Conservation (phyloP, 2,888 invertebrate genomes). For the Coecobrya sp. region DNA sequence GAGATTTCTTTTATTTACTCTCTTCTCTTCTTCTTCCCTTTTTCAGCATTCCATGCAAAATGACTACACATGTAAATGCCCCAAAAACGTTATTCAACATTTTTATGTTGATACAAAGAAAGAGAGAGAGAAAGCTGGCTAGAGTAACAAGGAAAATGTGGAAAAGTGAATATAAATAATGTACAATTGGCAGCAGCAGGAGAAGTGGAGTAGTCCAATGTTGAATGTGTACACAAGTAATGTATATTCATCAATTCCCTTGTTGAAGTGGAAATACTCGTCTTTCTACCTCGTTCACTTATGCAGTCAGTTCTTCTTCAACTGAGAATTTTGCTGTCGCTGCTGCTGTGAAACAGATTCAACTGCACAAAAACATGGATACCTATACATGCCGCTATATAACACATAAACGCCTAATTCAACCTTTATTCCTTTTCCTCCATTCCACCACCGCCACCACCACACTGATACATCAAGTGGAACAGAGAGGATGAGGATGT, state of each 20-base stretch:
- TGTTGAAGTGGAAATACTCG: slow-evolving; percentile 40
- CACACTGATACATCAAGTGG: slow-evolving; percentile 50
- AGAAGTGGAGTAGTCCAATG: slow-evolving; percentile 48
- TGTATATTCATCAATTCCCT: slow-evolving; percentile 77
- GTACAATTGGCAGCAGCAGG: slow-evolving; percentile 57
- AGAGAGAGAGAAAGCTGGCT: background rate
- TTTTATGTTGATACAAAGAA: slow-evolving; percentile 6
- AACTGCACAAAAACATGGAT: slow-evolving; percentile 44
- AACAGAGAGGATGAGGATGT: slow-evolving; percentile 32
- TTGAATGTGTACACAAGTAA: slow-evolving; percentile 3
- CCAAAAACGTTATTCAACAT: slow-evolving; percentile 33
- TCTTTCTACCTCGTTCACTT: slow-evolving; percentile 4
- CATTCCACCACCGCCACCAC: slow-evolving; percentile 13
- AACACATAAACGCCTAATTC: slow-evolving; percentile 35
- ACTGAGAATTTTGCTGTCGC: slow-evolving; percentile 4
- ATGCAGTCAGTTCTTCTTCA: slow-evolving; percentile 29
- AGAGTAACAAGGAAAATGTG: slow-evolving; percentile 17
- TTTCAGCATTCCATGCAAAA: slow-evolving; percentile 37
- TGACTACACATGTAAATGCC: slow-evolving; percentile 49
- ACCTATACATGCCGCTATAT: slow-evolving; percentile 4
- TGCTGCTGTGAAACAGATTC: slow-evolving; percentile 15
- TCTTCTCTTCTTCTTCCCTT: background rate
- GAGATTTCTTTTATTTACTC: slow-evolving; percentile 7
- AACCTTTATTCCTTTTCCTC: slow-evolving; percentile 35
- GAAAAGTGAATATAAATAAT: slow-evolving; percentile 69